Evolutionary conservation across 1,140 invertebrate species (phyloP), one percentile per base, ranked within the genome.

Genomic region (Dinoponera quadriceps): DNA sequence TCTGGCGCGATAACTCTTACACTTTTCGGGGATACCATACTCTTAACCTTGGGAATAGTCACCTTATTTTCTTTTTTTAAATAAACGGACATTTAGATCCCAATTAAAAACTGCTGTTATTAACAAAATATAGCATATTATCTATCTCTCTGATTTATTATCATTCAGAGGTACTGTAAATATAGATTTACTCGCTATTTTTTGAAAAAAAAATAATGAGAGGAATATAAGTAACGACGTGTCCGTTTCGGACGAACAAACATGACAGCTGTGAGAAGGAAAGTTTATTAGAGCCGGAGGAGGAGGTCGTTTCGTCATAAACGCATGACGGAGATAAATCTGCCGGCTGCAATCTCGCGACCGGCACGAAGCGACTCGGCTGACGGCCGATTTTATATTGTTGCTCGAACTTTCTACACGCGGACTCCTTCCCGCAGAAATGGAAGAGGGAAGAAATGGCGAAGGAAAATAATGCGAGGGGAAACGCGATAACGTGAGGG

Each of bases 241-340:
- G 54, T 54, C 54, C 16, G n/a, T 3, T 27, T 18, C 25, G 9
- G 38, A 0, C 38, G 38, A 9, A 44, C 38, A 9, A 9, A 59
- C 54, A 22, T 49, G 57, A 65, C 20, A 51, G 20, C 13, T 11
- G 49, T 29, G 54, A 29, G n/a, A 29, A 4, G 18, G 68, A 5
- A 18, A 77, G 75, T 69, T 78, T 68, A 78, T 68, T 69, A 80
- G 51, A 57, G n/a, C 57, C 51, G 54, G n/a, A 44, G 54, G 27
- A 57, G n/a, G n/a, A 59, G 20, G 4, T 18, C 22, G 18, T 38
- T 25, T 55, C 13, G 29, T 80, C 51, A 59, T 80, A 80, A n/a
- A 55, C n/a, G 51, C 75, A 18, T 80, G 65, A 69, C 33, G n/a
- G 51, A 71, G 75, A 80, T 80, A 80, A 80, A 80, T 80, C 54